Conservation (phyloP, 2,888 invertebrate species). For the Graphium colonna region DNA sequence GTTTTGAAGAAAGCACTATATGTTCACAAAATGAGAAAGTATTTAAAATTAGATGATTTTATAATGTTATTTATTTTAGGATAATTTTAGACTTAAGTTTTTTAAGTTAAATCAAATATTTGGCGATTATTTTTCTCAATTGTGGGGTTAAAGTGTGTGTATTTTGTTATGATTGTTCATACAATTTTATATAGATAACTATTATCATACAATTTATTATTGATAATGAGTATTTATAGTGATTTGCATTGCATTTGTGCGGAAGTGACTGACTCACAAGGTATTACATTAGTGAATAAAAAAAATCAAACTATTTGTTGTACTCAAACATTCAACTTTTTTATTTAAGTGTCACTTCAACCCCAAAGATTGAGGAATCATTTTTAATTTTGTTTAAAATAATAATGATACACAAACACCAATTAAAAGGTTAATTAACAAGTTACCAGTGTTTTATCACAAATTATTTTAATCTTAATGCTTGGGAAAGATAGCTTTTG, state of each 20-base stretch:
- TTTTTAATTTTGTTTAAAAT: background rate
- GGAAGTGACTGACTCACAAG: no score
- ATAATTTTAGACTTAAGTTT: conserved; percentile 44
- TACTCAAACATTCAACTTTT: background rate
- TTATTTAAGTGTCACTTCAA: background rate
- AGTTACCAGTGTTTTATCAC: conserved; percentile 23
- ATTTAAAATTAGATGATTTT: conserved; percentile 56
- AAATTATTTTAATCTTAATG: conserved; percentile 16
- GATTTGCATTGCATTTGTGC: no score
- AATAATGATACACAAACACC: background rate
- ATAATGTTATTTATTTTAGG: conserved; percentile 71
- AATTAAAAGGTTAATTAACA: conserved; percentile 8
- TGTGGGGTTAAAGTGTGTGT: conserved; percentile 1
- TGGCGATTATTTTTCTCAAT: conserved; percentile 19
- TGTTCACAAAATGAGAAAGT: conserved; percentile 32
- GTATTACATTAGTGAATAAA: background rate
- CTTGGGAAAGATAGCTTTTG: background rate
- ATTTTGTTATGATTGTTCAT: background rate
- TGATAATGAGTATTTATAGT: no score
- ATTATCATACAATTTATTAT: no score
- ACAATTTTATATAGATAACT: no score
- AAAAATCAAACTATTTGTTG: background rate
- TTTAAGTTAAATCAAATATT: conserved; percentile 29
- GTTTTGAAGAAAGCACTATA: conserved; percentile 6
- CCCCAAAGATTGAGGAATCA: conserved; percentile 1